A percentile compares a stretch with the other conserved stretches of the same genome.
These are phyloP conservation scores for Synanthedon myopaeformis DNA, from an alignment of 2,888 invertebrate species.

Conservation along the genomic window DNA sequence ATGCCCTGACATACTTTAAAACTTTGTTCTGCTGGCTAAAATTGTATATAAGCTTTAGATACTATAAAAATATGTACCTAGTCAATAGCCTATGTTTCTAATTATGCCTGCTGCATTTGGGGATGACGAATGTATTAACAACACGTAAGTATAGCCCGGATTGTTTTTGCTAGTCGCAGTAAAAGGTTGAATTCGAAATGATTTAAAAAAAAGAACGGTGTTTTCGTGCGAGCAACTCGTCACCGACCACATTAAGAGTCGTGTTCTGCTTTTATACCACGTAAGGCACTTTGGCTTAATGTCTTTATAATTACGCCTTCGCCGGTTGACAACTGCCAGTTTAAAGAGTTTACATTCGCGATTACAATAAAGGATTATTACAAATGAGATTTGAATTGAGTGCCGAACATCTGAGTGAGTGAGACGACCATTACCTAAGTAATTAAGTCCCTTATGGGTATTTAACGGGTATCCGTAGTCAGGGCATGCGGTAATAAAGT, in stretches of 20 bases:
- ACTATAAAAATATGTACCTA: no score
- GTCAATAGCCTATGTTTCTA: no score
- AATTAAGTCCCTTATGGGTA: slow-evolving; percentile 41
- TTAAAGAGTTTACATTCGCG: slow-evolving; percentile 23
- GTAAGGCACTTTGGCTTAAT: slow-evolving; percentile 55
- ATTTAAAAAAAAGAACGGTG: slow-evolving; percentile 5
- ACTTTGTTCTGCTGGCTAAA: no score
- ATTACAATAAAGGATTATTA: slow-evolving; percentile 31
- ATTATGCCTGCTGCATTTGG: no score
- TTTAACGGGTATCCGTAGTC: slow-evolving; percentile 26
- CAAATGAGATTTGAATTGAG: slow-evolving; percentile 30
- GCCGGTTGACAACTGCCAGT: slow-evolving; percentile 15
- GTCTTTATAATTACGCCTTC: slow-evolving; percentile 61
- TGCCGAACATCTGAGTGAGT: slow-evolving; percentile 10
- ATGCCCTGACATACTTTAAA: no score
- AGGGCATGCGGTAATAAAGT: slow-evolving; percentile 21
- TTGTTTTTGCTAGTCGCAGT: no score
- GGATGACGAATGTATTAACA: no score
- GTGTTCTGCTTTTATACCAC: slow-evolving; percentile 32
- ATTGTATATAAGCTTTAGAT: no score
- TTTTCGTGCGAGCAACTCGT: slow-evolving; percentile 20
- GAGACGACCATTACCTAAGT: slow-evolving; percentile 26
- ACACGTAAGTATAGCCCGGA: no score
- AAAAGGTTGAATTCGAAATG: no score
- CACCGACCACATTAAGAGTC: slow-evolving; percentile 28